Evolutionary conservation across 2,113 vertebrate genomes (phyloP).

Genomic region (Pipa parva): DNA sequence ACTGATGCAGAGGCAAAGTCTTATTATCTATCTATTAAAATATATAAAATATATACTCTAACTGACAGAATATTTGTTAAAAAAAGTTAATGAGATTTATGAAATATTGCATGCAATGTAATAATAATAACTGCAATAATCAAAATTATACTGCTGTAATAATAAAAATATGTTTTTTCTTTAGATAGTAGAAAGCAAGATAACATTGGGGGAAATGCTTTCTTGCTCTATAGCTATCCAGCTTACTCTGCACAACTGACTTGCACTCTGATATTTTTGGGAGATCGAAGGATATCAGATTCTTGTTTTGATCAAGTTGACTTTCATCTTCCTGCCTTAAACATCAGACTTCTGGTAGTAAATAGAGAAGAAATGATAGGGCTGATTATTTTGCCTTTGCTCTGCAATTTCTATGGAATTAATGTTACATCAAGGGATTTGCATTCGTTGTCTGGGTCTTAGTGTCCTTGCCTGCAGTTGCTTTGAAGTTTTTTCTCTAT

Average conservation of each 20-base stretch:
- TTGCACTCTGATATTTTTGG: not conserved
- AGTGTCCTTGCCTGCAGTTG: not conserved
- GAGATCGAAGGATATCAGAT: not conserved
- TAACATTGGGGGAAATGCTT: too few relatives aligned
- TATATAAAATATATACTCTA: too few relatives aligned
- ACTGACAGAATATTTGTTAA: too few relatives aligned
- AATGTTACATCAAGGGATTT: constrained; percentile 11
- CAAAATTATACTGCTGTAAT: too few relatives aligned
- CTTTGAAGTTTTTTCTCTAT: constrained; percentile 1
- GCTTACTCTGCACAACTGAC: not conserved
- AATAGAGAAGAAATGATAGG: constrained; percentile 7
- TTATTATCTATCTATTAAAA: too few relatives aligned
- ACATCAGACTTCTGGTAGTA: constrained; percentile 8
- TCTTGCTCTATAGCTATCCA: not conserved
- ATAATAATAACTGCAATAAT: too few relatives aligned
- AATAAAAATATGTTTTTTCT: too few relatives aligned
- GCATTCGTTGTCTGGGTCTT: constrained; percentile 2
- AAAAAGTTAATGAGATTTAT: too few relatives aligned
- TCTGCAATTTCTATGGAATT: constrained; percentile 10
- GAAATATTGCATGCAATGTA: too few relatives aligned
- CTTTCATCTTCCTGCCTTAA: constrained; percentile 18
- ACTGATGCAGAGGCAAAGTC: too few relatives aligned
- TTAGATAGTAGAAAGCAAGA: too few relatives aligned
- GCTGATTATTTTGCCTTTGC: constrained; percentile 12
- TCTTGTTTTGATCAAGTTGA: constrained; percentile 14